Evolutionary conservation across 2,888 invertebrate species (phyloP).

Genomic region (Tenthredo notha): DNA sequence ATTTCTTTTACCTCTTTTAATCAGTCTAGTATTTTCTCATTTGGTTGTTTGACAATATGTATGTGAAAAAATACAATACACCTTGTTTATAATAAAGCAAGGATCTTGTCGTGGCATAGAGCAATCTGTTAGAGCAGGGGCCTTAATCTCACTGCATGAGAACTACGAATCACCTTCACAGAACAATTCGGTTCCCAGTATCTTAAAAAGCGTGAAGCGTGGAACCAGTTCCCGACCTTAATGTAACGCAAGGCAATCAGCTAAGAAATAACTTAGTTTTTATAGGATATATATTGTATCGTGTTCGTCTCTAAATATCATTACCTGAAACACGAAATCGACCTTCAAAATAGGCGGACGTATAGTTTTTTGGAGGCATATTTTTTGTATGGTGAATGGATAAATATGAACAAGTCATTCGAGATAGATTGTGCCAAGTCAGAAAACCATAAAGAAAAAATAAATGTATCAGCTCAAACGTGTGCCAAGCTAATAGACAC

Average conservation of each 20-base stretch:
- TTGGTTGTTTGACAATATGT: neutral
- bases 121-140: conserved; percentile 78
- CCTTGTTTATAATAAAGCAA: conserved; percentile 51
- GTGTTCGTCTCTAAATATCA: conserved; percentile 65
- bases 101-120: conserved; percentile 75
- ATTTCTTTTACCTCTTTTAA: neutral
- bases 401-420: conserved; percentile 55
- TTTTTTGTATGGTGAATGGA: conserved; percentile 68
- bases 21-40: neutral
- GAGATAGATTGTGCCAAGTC: conserved; percentile 46
- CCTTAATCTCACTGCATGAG: conserved; percentile 76
- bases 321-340: conserved; percentile 28
- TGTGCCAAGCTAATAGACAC: conserved; percentile 55
- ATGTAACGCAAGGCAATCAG: conserved; percentile 78
- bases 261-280: conserved; percentile 75
- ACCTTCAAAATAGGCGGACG: conserved; percentile 59
- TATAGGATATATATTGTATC: conserved; percentile 78
- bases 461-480: conserved; percentile 57
- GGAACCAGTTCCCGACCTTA: conserved; percentile 67
- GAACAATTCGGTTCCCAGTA: neutral
- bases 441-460: conserved; percentile 46
- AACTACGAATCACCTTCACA: conserved; percentile 56
- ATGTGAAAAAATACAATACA: neutral
- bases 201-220: neutral
- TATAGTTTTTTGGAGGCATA: conserved; percentile 66